These are phyloP conservation scores for Steromphala cineraria DNA, from an alignment of 2,888 invertebrate genomes.

Conservation along the genomic window DNA sequence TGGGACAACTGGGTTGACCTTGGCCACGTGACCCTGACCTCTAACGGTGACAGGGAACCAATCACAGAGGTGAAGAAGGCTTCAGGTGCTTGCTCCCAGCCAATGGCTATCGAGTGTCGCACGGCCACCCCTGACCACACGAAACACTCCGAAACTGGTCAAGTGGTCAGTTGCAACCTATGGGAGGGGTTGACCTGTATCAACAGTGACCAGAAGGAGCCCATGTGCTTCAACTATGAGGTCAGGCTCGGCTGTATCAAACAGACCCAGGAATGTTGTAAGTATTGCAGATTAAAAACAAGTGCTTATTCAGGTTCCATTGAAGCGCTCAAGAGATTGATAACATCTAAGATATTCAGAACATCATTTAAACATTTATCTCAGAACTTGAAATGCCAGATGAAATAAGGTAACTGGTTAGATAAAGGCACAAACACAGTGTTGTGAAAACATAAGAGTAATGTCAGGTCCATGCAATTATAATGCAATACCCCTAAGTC, in stretches of 20 bases:
- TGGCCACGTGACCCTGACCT: conserved; percentile 52
- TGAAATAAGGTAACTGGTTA: too few species aligned
- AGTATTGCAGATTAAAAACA: conserved; percentile 31
- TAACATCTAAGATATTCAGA: too few species aligned
- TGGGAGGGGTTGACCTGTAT: conserved; percentile 85
- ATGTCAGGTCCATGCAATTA: too few species aligned
- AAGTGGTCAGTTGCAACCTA: conserved; percentile 75
- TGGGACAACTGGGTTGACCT: conserved; percentile 69
- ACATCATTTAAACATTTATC: too few species aligned
- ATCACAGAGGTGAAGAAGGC: conserved; percentile 57
- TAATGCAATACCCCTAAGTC: too few species aligned
- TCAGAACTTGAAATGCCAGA: too few species aligned
- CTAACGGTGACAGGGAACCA: conserved; percentile 65
- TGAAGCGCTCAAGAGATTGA: too few species aligned
- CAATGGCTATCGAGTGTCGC: conserved; percentile 67
- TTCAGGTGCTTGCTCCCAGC: conserved; percentile 54
- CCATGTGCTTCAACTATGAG: conserved; percentile 61
- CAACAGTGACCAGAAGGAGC: conserved; percentile 56
- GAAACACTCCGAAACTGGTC: conserved; percentile 52
- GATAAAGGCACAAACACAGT: too few species aligned
- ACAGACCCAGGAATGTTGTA: conserved; percentile 59
- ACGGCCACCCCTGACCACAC: conserved; percentile 54
- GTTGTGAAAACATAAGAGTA: too few species aligned
- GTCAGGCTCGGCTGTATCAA: conserved; percentile 62
- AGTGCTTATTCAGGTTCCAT: too few species aligned